These are phyloP conservation scores for Marcusenius ussheri DNA, from an alignment of 2,113 vertebrate genomes.

Conservation along the genomic window DNA sequence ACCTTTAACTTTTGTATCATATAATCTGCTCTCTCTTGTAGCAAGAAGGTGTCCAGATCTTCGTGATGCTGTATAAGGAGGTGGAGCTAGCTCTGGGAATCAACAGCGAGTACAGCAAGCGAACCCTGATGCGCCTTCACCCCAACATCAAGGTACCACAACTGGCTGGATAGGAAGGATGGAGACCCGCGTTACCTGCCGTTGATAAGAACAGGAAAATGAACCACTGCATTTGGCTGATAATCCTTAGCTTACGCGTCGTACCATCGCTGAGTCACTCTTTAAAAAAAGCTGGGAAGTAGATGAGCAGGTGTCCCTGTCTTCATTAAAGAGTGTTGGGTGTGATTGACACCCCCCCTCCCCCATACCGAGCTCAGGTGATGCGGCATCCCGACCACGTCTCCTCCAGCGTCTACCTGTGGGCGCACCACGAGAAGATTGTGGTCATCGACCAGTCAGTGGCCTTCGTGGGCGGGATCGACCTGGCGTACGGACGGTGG, in stretches of 20 bases:
- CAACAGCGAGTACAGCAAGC: constrained; percentile 95
- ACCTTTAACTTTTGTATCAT: neutral
- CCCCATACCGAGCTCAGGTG: constrained; percentile 59
- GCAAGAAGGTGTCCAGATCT: constrained; percentile 91
- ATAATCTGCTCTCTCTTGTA: constrained; percentile 36
- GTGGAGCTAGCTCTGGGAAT: constrained; percentile 92
- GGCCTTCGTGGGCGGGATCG: constrained; percentile 85
- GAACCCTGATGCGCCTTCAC: constrained; percentile 76
- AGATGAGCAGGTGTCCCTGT: neutral
- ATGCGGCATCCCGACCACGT: constrained; percentile 95
- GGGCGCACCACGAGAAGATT: constrained; percentile 91
- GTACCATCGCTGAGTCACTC: neutral
- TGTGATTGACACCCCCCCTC: neutral
- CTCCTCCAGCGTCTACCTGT: constrained; percentile 83
- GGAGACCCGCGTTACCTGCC: neutral
- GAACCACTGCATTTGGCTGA: neutral
- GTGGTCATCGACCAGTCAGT: constrained; percentile 80
- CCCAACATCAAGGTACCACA: constrained; percentile 83
- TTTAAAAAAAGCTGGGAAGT: neutral
- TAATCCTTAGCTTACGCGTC: neutral
- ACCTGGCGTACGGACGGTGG: constrained; percentile 90
- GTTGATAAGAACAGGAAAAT: neutral
- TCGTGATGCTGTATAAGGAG: constrained; percentile 94
- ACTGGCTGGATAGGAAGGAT: neutral
- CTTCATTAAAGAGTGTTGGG: neutral